Conservation (phyloP, 2,888 invertebrate genomes). For the Erannis defoliaria region DNA sequence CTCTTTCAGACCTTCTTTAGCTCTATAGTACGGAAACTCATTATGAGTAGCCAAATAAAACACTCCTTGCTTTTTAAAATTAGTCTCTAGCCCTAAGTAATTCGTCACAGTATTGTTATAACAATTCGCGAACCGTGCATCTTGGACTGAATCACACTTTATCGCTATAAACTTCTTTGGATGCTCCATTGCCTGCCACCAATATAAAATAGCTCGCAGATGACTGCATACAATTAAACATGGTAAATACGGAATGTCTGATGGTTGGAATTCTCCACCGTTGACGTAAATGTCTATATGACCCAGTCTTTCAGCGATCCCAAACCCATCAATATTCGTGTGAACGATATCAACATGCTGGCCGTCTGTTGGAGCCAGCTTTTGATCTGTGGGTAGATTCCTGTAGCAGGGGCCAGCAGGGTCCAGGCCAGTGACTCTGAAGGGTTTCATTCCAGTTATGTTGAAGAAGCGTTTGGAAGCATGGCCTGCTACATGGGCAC, state of each 20-base stretch:
- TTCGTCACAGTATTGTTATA: constrained; percentile 67
- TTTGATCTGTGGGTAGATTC: constrained; percentile 58
- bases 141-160: constrained; percentile 70
- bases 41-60: constrained; percentile 74
- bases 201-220: constrained; percentile 65
- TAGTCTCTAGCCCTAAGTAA: constrained; percentile 68
- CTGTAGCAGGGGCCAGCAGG: constrained; percentile 80
- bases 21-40: constrained; percentile 74
- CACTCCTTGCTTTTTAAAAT: constrained; percentile 69
- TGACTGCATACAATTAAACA: constrained; percentile 77
- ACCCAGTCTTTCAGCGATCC: constrained; percentile 73
- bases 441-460: constrained; percentile 67
- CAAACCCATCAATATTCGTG: constrained; percentile 81
- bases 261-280: constrained; percentile 77
- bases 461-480: constrained; percentile 73
- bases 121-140: constrained; percentile 72
- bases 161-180: constrained; percentile 74
- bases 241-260: constrained; percentile 71
- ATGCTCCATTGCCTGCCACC: constrained; percentile 78
- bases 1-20: constrained; percentile 68
- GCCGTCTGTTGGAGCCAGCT: constrained; percentile 63
- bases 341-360: constrained; percentile 71
- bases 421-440: constrained; percentile 73
- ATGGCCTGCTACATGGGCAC: constrained; percentile 68
- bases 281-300: constrained; percentile 78